These are phyloP conservation scores for Sciurus carolinensis DNA, from an alignment of 2,797 vertebrate species.

Conservation along the genomic window DNA sequence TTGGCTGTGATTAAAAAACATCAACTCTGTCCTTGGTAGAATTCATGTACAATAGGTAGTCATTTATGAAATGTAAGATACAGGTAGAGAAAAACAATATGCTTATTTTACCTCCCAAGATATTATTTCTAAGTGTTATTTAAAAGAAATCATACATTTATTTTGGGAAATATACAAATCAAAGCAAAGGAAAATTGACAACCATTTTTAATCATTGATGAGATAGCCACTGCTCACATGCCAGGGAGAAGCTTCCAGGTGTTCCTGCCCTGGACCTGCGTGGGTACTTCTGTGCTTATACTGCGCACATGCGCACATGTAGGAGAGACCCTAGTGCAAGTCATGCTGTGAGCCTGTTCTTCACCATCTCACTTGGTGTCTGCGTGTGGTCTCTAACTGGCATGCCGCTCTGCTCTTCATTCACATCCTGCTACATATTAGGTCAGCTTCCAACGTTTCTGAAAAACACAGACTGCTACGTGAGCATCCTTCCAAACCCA, in stretches of 20 bases:
- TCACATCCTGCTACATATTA: rapidly evolving
- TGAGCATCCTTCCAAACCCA: no score
- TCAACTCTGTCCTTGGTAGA: background rate
- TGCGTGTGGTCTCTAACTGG: rapidly evolving
- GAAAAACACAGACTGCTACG: rapidly evolving
- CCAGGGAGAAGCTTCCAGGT: rapidly evolving
- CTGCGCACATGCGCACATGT: rapidly evolving
- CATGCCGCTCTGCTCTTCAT: rapidly evolving
- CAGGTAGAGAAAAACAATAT: background rate
- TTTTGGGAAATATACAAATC: background rate
- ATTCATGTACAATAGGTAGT: background rate
- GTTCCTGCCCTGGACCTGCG: rapidly evolving
- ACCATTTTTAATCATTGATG: rapidly evolving
- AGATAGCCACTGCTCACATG: rapidly evolving
- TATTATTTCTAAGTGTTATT: background rate
- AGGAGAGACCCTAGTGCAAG: background rate
- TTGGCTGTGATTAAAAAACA: background rate
- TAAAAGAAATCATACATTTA: background rate
- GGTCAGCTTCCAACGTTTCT: no score
- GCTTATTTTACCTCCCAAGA: background rate
- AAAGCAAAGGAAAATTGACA: background rate
- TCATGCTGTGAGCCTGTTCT: no score
- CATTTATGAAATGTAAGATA: background rate
- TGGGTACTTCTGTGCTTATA: rapidly evolving
- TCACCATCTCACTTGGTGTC: no score